Evolutionary conservation across 2,888 invertebrate genomes (phyloP), one percentile per base, ranked within the genome.

Genomic region (Agapetus fuscipes): DNA sequence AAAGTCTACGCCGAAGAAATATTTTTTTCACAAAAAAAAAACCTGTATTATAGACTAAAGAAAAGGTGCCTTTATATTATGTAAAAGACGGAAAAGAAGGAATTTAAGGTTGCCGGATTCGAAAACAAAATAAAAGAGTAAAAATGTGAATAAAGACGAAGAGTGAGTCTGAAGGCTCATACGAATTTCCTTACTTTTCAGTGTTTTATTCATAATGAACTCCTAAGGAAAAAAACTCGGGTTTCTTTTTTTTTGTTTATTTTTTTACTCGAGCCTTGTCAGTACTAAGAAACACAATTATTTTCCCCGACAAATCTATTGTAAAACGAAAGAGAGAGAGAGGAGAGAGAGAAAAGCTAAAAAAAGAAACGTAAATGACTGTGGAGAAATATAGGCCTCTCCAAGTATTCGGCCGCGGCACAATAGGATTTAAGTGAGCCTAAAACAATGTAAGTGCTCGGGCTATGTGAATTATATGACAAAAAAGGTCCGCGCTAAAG

Each of bases 391-490:
- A 26, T 14, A 36, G 30, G 14, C 20, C 35, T 10, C 16, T 14
- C 15, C 15, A 26, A 34, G 26, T 26, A 15, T 34, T 34, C 20
- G 24, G 28, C 27, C 27, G 27, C 4, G n/a, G 27, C 30, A 35
- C 39, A 35, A 34, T 34, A 17, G 34, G 24, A 34, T 34, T 35
- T 28, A 34, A 39, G 34, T 35, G 34, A 35, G 30, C 34, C 39
- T 30, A 39, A 34, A 34, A 39, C 35, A 30, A 35, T 39, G 17
- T 30, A 35, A 39, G 39, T 34, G 29, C 34, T 24, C 27, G 34
- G 34, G 32, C 17, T 12, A 34, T 26, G 14, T 30, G 31, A 40
- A 40, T 34, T 40, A 40, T 36, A 40, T 36, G 36, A 31, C 40
- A 40, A 40, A 40, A 40, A 40, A 36, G 40, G 40, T 32, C 16